Conservation (phyloP, 2,888 invertebrate species). For the Chrysolina oricalcia region DNA sequence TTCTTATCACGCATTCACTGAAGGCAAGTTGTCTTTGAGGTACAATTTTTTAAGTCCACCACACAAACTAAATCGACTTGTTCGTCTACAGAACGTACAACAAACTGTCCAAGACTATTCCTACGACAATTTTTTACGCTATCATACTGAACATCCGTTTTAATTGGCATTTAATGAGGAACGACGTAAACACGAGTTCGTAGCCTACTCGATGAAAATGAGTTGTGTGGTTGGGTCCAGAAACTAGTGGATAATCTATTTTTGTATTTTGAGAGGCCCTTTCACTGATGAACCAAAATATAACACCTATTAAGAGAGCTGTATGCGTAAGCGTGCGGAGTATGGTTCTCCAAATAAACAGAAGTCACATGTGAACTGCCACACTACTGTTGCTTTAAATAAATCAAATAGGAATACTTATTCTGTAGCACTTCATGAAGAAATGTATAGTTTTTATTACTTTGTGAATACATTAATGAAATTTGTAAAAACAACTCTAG, state of each 20-base stretch:
- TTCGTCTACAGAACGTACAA: background rate
- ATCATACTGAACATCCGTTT: slow-evolving; percentile 23
- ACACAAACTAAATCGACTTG: slow-evolving; percentile 4
- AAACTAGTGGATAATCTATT: slow-evolving; percentile 21
- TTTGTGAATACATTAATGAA: no score
- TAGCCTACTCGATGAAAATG: slow-evolving; percentile 33
- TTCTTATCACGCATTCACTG: background rate
- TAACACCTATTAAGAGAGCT: background rate
- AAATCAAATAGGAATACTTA: background rate
- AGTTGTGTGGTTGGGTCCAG: slow-evolving; percentile 25
- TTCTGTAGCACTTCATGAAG: no score
- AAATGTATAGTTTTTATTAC: no score
- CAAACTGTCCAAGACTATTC: slow-evolving; percentile 9
- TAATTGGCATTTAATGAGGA: slow-evolving; percentile 41
- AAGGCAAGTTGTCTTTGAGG: background rate
- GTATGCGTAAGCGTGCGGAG: background rate
- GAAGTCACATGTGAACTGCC: background rate
- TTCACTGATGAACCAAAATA: slow-evolving; percentile 18
- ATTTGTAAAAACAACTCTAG: no score
- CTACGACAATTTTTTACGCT: slow-evolving; percentile 18
- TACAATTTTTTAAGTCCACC: background rate
- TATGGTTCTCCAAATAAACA: background rate
- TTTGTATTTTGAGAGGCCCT: slow-evolving; percentile 37
- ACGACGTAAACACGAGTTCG: slow-evolving; percentile 28
- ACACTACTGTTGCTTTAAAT: background rate